Percentiles rank a stretch among this genome's conserved stretches.
Evolutionary conservation across 2,797 vertebrate genomes (phyloP).

Genomic region (Discoglossus pictus): DNA sequence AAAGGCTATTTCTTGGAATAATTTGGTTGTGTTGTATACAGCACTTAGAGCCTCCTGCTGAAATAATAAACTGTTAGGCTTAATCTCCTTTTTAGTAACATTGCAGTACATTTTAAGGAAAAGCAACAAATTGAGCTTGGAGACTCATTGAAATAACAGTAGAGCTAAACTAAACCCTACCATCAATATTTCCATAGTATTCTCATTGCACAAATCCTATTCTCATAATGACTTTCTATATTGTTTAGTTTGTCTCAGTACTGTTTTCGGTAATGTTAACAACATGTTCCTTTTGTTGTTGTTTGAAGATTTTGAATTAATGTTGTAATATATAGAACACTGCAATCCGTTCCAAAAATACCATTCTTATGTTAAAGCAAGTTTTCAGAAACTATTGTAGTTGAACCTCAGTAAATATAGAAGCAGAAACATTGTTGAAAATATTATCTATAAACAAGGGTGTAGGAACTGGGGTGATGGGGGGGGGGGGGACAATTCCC

Average conservation of each 20-base stretch:
- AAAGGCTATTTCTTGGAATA: conserved; percentile 51
- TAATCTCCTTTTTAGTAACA: conserved; percentile 35
- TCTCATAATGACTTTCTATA: conserved; percentile 7
- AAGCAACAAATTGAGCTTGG: conserved; percentile 28
- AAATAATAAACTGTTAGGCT: conserved; percentile 40
- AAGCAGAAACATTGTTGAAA: too few species aligned
- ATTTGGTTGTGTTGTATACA: conserved; percentile 43
- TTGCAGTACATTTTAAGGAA: conserved; percentile 30
- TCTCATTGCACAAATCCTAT: conserved; percentile 2
- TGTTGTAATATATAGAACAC: too few species aligned
- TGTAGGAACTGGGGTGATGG: too few species aligned
- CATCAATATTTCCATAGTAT: conserved; percentile 25
- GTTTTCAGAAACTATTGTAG: too few species aligned
- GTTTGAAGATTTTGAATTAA: conserved; percentile 3
- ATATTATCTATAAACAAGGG: too few species aligned
- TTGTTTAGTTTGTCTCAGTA: background rate
- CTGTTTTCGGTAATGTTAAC: background rate
- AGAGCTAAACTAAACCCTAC: conserved; percentile 22
- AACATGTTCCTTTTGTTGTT: conserved; percentile 12
- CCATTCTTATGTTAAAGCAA: too few species aligned
- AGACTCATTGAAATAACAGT: conserved; percentile 19
- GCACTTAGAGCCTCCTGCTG: conserved; percentile 45
- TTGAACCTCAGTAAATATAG: too few species aligned
- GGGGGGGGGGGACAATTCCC: too few species aligned
- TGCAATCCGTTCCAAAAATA: too few species aligned